Percentiles rank a stretch among this genome's conserved stretches.
Conservation (phyloP, 2,113 vertebrate genomes). For the Hemichromis elongatus region DNA sequence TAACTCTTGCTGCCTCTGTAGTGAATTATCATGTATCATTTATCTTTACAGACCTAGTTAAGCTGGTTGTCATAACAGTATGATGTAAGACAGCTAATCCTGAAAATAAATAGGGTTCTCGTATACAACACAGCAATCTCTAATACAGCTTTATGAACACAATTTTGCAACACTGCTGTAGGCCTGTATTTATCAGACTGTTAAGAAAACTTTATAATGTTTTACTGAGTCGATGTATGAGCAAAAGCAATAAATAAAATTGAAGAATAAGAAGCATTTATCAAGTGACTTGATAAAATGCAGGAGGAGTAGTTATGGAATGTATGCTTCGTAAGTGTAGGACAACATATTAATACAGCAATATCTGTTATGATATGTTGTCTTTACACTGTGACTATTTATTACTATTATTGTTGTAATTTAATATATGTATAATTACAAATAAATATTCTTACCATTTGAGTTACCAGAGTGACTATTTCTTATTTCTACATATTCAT, state of each 20-base stretch:
- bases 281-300: not conserved
- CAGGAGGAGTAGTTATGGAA: not conserved
- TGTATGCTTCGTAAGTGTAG: not conserved
- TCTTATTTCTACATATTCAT: not conserved
- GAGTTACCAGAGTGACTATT: not conserved
- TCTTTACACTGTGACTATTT: not conserved
- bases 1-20: not conserved
- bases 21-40: not conserved
- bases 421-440: not conserved
- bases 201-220: not conserved
- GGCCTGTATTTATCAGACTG: not conserved
- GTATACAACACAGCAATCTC: not conserved
- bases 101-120: not conserved
- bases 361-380: not conserved
- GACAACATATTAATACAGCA: not conserved
- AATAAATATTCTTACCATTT: not conserved
- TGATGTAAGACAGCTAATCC: not conserved
- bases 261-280: not conserved
- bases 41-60: constrained; percentile 9
- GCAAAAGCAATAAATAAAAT: not conserved
- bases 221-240: not conserved
- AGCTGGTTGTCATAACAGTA: not conserved
- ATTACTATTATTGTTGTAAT: not conserved
- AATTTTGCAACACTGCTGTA: not conserved
- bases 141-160: not conserved